Evolutionary conservation across 2,888 invertebrate species (phyloP), one percentile per base, ranked within the genome.

Genomic region (Deilephila elpenor): DNA sequence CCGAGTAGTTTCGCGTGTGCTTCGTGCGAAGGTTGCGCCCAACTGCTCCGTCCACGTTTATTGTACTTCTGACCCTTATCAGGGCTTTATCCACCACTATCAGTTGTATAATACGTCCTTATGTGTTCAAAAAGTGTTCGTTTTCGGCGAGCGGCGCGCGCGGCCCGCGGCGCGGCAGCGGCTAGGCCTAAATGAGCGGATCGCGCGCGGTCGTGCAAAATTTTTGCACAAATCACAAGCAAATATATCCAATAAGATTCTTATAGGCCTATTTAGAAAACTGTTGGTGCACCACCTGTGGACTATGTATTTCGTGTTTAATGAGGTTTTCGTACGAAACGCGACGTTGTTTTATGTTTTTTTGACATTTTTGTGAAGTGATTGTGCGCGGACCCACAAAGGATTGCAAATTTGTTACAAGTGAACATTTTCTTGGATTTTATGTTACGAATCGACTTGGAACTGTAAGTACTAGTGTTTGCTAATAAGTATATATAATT

Each of bases 211-310:
- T 77, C 83, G 84, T 85, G 91, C 93, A 80, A 93, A 92, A 84
- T 80, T 85, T 93, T 92, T 86, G 93, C 93, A 90, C 88, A 86
- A 80, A 81, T 88, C 76, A 74, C 78, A 77, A 71, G 78, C 77
- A 75, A 80, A 82, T 79, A 82, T 82, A 79, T 83, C 93, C 88
- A 91, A 93, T 92, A 93, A 93, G 92, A 94, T 91, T 93, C 92
- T 87, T 93, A 89, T 94, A 94, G 93, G 93, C 93, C 93, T 92
- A 93, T 92, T 92, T 91, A 86, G 84, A 84, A 80, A 78, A 84
- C 79, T 78, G 70, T 74, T 76, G 67, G 75, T 84, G 82, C 79
- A 73, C 76, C 78, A 73, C 76, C 78, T n/a, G 59, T 76, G 83
- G 84, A 82, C 82, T 74, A 44, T 79, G 62, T 70, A 84, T 81